Evolutionary conservation across 2,888 invertebrate genomes (phyloP), one percentile per base, ranked within the genome.

Genomic region (Cordilura impudica): DNA sequence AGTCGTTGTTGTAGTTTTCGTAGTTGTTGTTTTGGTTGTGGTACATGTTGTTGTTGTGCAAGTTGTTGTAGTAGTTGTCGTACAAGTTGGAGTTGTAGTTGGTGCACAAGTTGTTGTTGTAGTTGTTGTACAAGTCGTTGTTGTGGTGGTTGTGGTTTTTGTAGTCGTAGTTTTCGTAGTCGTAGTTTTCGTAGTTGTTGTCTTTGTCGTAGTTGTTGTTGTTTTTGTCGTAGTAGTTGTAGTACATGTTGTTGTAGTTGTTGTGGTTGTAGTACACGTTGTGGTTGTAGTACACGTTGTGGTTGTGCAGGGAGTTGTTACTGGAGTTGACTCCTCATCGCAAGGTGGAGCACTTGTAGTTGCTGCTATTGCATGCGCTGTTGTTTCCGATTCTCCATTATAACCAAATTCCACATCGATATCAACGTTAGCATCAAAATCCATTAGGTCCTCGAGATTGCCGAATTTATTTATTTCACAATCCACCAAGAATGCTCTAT

Each of bases 401-500:
- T 47, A 26, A 26, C 18, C 18, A 29, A 7, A 16, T 19, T 29
- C 19, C 14, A 45, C 10, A 8, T 53, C 47, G 1, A 49, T 26
- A 5, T 56, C 49, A 18, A 16, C 6, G 53, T 54, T 29, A 4
- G 63, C 65, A 14, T 29, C 16, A 10, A 45, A 19, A 4, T 67
- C 39, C 1, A 39, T 21, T 8, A 53, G n/a, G 0, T 21, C 53
- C 35, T 35, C 35, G 12, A 12, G 4, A 12, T 19, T n/a, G 21
- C 66, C 45, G 4, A 67, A 53, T 19, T 45, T 49, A 71, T 76
- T 76, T 8, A 76, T 3, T 12, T 19, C 7, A 47, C 80, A 80
- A 53, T 80, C 65, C 10, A 80, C 80, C n/a, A 76, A 67, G 29
- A 43, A 69, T 5, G 76, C 72, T 60, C 63, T 29, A 65, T 80